Percentiles rank a stretch among this genome's conserved stretches.
These are phyloP conservation scores for Lordiphosa andalusiaca DNA, from an alignment of 2,888 invertebrate species.

Conservation along the genomic window DNA sequence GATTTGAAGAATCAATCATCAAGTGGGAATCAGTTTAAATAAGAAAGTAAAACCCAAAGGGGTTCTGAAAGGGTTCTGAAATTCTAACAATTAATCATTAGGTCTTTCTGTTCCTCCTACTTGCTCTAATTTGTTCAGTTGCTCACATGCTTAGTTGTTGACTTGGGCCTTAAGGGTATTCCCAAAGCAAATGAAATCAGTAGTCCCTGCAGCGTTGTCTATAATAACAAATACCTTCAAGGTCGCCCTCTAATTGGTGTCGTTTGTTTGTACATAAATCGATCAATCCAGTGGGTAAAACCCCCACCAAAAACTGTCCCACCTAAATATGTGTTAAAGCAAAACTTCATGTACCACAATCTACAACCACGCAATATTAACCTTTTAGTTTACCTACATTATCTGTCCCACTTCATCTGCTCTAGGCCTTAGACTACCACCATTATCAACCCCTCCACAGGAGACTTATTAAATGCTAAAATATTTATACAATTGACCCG, in stretches of 20 bases:
- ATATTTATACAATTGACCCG: conserved; percentile 25
- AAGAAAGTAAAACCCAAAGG: no score
- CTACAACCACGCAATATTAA: not conserved
- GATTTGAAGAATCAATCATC: no score
- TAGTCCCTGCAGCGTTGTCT: no score
- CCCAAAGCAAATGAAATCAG: no score
- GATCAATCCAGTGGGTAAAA: conserved; percentile 15
- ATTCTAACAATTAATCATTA: no score
- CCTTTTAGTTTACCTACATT: conserved; percentile 13
- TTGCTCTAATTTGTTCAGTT: no score
- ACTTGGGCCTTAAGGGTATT: no score
- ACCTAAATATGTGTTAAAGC: conserved; percentile 26
- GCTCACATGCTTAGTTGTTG: no score
- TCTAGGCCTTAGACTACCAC: not conserved
- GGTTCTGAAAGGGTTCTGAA: no score
- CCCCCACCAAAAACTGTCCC: not conserved
- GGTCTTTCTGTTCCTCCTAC: no score
- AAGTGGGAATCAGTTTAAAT: no score
- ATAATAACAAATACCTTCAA: no score
- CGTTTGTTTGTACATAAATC: conserved; percentile 1
- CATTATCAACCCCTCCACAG: conserved; percentile 3
- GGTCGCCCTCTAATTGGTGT: not conserved
- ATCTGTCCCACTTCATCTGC: conserved; percentile 21
- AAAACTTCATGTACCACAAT: not conserved
- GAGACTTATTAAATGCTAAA: conserved; percentile 38